Evolutionary conservation across 1,140 invertebrate genomes (phyloP).

Genomic region (Microplitis demolitor): DNA sequence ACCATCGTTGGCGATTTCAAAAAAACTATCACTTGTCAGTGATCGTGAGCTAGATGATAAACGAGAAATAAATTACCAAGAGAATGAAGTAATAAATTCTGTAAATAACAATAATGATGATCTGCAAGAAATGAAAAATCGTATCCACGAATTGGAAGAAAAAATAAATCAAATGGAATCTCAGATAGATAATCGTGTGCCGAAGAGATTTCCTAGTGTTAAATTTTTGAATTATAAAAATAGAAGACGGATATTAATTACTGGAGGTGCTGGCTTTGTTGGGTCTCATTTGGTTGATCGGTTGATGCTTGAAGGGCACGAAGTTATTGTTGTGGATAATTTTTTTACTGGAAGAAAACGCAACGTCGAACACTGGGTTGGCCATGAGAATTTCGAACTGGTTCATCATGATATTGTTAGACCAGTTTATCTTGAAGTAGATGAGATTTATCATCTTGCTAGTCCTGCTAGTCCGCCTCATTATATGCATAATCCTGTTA

Average conservation of each 20-base stretch:
- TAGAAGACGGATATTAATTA: constrained; percentile 89
- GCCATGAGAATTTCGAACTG: constrained; percentile 98
- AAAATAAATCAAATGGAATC: constrained; percentile 73
- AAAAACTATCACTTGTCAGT: background rate
- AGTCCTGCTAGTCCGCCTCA: constrained; percentile 98
- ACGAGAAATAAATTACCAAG: background rate
- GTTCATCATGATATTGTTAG: constrained; percentile 99
- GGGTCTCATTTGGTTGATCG: constrained; percentile 96
- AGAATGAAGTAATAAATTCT: constrained; percentile 23
- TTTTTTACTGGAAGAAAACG: constrained; percentile 97
- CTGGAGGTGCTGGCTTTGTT: constrained; percentile 98
- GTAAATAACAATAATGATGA: constrained; percentile 54
- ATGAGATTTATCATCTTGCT: constrained; percentile 99
- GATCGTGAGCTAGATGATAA: background rate
- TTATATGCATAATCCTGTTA: constrained; percentile 99
- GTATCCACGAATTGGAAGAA: constrained; percentile 72
- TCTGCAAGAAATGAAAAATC: constrained; percentile 65
- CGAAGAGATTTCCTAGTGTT: constrained; percentile 88
- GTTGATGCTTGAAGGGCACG: constrained; percentile 95
- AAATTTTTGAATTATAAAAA: constrained; percentile 89
- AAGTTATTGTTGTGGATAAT: constrained; percentile 98
- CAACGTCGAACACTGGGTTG: constrained; percentile 99
- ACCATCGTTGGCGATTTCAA: constrained; percentile 7
- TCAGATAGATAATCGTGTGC: constrained; percentile 64
- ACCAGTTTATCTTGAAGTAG: constrained; percentile 96